A percentile compares a stretch with the other conserved stretches of the same genome.
These are phyloP conservation scores for Matsumyia berberina DNA, from an alignment of 2,888 invertebrate species.

Conservation along the genomic window DNA sequence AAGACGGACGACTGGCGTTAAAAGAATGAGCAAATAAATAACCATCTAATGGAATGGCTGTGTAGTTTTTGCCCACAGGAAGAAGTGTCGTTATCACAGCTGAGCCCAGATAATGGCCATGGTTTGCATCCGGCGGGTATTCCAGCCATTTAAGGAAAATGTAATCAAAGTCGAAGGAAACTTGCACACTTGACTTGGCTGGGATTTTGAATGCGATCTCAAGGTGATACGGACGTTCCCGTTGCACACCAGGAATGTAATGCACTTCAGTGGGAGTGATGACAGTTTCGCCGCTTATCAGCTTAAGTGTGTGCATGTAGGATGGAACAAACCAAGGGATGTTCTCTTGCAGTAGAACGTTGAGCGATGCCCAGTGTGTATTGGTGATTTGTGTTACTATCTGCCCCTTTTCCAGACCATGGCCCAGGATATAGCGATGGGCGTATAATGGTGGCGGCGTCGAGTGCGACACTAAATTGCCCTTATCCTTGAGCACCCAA, in stretches of 20 bases:
- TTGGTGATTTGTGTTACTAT: slow-evolving; percentile 94
- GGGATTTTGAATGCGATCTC: slow-evolving; percentile 93
- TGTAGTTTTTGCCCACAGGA: slow-evolving; percentile 92
- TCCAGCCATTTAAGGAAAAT: slow-evolving; percentile 99
- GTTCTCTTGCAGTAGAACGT: slow-evolving; percentile 94
- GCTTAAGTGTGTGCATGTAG: slow-evolving; percentile 92
- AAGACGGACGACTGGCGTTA: slow-evolving; percentile 88
- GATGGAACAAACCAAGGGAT: slow-evolving; percentile 96
- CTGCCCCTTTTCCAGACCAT: slow-evolving; percentile 96
- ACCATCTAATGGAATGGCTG: slow-evolving; percentile 90
- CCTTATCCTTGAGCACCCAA: slow-evolving; percentile 82
- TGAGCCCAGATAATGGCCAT: slow-evolving; percentile 98
- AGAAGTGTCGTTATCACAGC: slow-evolving; percentile 92
- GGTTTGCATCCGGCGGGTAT: slow-evolving; percentile 99
- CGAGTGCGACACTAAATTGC: slow-evolving; percentile 84
- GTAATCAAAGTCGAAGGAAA: slow-evolving; percentile 96
- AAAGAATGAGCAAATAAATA: slow-evolving; percentile 88
- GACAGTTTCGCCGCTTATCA: slow-evolving; percentile 69
- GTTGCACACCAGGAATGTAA: slow-evolving; percentile 91
- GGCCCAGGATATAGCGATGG: slow-evolving; percentile 93
- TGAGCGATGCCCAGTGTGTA: slow-evolving; percentile 90
- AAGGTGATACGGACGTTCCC: slow-evolving; percentile 93
- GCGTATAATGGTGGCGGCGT: slow-evolving; percentile 90
- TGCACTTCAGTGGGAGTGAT: slow-evolving; percentile 86
- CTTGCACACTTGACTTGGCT: slow-evolving; percentile 90